Conservation (phyloP, 2,888 invertebrate species). For the Stenichneumon culpator region DNA sequence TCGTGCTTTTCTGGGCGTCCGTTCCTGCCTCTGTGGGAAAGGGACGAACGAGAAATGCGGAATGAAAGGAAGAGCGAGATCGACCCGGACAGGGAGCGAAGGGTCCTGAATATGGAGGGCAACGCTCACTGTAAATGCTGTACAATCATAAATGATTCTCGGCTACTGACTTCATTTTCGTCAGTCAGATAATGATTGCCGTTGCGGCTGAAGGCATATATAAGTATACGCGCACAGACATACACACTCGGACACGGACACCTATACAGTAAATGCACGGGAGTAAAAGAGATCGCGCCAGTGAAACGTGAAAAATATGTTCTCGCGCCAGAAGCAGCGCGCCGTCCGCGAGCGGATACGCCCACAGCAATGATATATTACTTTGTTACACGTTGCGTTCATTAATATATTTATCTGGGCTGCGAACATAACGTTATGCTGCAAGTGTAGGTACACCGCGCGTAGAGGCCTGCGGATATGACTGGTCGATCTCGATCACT, state of each 20-base stretch:
- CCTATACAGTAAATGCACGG: not conserved
- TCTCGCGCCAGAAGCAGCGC: slow-evolving; percentile 58
- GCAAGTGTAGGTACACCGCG: slow-evolving; percentile 30
- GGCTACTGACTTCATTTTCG: slow-evolving; percentile 74
- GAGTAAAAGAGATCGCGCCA: slow-evolving; percentile 47
- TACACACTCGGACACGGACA: not conserved
- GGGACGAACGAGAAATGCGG: slow-evolving; percentile 56
- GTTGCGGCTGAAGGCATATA: not conserved
- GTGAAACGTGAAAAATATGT: slow-evolving; percentile 67
- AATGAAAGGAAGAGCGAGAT: slow-evolving; percentile 52
- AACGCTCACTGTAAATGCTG: slow-evolving; percentile 48
- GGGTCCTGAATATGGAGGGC: slow-evolving; percentile 63
- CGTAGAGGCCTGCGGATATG: slow-evolving; percentile 36
- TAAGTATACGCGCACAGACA: not conserved
- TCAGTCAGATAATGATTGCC: slow-evolving; percentile 73
- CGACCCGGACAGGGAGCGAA: slow-evolving; percentile 35
- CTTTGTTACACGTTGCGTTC: slow-evolving; percentile 62
- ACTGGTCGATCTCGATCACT: slow-evolving; percentile 60
- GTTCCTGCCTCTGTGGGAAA: slow-evolving; percentile 71
- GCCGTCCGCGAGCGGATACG: slow-evolving; percentile 61
- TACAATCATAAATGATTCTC: slow-evolving; percentile 73
- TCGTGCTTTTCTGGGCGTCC: slow-evolving; percentile 61
- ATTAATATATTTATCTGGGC: slow-evolving; percentile 59
- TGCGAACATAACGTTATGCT: slow-evolving; percentile 60
- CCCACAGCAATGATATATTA: slow-evolving; percentile 68